Conservation (phyloP, 2,888 invertebrate genomes). For the Sericinus montela region DNA sequence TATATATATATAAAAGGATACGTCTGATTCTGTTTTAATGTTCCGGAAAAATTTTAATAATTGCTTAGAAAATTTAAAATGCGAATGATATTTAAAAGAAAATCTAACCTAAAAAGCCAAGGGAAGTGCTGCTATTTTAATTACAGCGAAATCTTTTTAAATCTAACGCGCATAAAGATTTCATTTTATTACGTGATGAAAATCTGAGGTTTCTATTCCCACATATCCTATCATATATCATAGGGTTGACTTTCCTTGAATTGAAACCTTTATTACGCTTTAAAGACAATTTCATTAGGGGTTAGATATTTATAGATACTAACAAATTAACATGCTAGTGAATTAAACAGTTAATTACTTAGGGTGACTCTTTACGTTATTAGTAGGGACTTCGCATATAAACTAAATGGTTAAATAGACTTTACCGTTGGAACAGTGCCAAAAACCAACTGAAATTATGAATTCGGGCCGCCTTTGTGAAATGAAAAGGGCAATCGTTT, state of each 20-base stretch:
- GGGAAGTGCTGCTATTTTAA: too few relatives aligned
- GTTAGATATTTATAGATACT: constrained; percentile 1
- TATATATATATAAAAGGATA: too few relatives aligned
- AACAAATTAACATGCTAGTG: constrained; percentile 7
- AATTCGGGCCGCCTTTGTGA: neutral
- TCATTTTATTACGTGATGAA: too few relatives aligned
- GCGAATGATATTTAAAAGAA: too few relatives aligned
- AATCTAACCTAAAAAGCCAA: too few relatives aligned
- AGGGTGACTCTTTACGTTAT: constrained; percentile 4
- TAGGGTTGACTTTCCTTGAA: neutral
- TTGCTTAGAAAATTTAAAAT: too few relatives aligned
- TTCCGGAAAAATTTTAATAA: too few relatives aligned
- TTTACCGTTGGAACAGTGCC: constrained; percentile 10
- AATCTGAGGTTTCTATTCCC: too few relatives aligned
- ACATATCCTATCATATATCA: too few relatives aligned
- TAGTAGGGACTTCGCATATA: constrained; percentile 3
- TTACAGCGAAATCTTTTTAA: too few relatives aligned
- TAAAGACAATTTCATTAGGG: constrained; percentile 2
- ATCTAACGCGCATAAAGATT: too few relatives aligned
- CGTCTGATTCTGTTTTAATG: too few relatives aligned
- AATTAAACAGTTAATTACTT: constrained; percentile 11
- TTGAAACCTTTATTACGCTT: neutral
- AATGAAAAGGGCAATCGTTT: constrained; percentile 7
- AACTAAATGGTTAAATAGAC: constrained; percentile 10
- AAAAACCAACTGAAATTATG: constrained; percentile 1